These are phyloP conservation scores for Carposina sasakii DNA, from an alignment of 1,140 invertebrate species.

Conservation along the genomic window DNA sequence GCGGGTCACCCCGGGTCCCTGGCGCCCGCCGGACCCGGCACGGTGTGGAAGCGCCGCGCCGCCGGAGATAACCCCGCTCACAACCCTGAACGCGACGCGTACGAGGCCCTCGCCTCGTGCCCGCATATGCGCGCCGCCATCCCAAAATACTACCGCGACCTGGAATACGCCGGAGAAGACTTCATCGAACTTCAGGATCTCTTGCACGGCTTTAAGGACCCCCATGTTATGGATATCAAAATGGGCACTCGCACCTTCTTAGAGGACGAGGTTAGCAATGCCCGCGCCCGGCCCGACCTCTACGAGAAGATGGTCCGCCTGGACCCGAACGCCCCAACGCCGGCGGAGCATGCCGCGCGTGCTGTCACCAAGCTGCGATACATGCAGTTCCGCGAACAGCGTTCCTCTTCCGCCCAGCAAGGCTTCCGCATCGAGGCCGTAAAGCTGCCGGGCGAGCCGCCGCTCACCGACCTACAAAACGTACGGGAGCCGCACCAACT, in stretches of 20 bases:
- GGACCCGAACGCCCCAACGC: constrained; percentile 88
- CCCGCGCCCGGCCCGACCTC: constrained; percentile 82
- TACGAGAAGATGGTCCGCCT: constrained; percentile 96
- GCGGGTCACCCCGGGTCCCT: constrained; percentile 95
- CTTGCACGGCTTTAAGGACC: constrained; percentile 87
- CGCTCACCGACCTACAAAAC: constrained; percentile 83
- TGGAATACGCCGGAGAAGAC: constrained; percentile 88
- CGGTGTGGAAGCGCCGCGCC: constrained; percentile 91
- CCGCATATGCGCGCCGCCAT: constrained; percentile 83
- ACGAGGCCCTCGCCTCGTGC: constrained; percentile 86
- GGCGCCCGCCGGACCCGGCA: constrained; percentile 93
- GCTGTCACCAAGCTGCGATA: constrained; percentile 95
- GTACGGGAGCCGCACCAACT: constrained; percentile 87
- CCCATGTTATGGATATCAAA: constrained; percentile 94
- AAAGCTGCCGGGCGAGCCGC: constrained; percentile 83
- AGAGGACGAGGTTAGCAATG: constrained; percentile 93
- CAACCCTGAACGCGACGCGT: constrained; percentile 86
- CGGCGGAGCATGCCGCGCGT: constrained; percentile 82
- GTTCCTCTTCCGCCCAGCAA: constrained; percentile 92
- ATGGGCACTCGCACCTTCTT: constrained; percentile 94
- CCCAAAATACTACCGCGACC: constrained; percentile 89
- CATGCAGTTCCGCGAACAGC: constrained; percentile 95
- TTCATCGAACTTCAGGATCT: constrained; percentile 94
- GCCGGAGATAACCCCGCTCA: constrained; percentile 77
- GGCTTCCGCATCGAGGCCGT: constrained; percentile 98